Evolutionary conservation across 2,888 invertebrate genomes (phyloP), one percentile per base, ranked within the genome.

Genomic region (Empis stercorea): DNA sequence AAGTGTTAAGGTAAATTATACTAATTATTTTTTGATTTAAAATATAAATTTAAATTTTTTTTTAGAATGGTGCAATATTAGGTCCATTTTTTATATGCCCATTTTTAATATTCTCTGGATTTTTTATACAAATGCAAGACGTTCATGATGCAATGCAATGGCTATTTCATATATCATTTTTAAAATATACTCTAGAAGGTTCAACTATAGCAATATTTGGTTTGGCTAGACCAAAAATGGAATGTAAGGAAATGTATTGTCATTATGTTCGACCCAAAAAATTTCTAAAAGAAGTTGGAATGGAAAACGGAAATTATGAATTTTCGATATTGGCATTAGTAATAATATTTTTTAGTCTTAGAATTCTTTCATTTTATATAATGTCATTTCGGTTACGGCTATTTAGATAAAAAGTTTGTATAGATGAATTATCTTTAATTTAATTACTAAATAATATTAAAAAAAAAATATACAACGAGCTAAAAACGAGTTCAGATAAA

Each of bases 91-190:
- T 84, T 58, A 79, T 87, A 52, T 79, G 88, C 65, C 94, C 95
- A 0, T 89, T 93, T 62, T 76, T 87, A 20, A 75, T 91, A 56
- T 94, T 95, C 71, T 89, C 91, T 47, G 95, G 95, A 7, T 94
- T 93, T 71, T 94, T 95, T 64, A 80, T 95, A 2, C 84, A 82
- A 59, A 76, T 86, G 57, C 78, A 76, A 56, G 88, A 92, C 57
- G 84, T 91, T 2, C 89, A 89, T 10, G 66, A 70, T 1, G 79
- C 79, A 58, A 71, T 91, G 53, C 79, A 79, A 41, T 94, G 92
- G 91, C 57, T 94, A 30, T 91, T 93, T 59, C 85, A 93, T 62
- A 68, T 82, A 30, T 93, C 93, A 0, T 94, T 89, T 65, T 72
- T 92, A 32, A 89, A 91, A 57, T 92, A 94, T 58, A 87, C 87